Evolutionary conservation across 2,888 invertebrate genomes (phyloP).

Genomic region (Amblyjoppa proteus): DNA sequence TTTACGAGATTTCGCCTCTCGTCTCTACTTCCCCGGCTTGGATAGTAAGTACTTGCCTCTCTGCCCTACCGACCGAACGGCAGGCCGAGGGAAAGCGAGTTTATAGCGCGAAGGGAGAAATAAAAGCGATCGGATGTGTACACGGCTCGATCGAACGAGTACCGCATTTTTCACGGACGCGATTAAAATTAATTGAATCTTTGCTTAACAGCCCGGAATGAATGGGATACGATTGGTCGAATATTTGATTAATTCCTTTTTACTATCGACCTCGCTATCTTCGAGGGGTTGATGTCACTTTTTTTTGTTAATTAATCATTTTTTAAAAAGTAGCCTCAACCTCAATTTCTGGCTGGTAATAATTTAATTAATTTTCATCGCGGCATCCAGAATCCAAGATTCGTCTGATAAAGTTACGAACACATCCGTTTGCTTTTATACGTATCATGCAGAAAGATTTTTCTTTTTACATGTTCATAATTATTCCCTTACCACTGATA

Average conservation of each 20-base stretch:
- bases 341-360: background rate
- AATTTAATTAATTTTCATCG: background rate
- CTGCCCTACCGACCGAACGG: conserved; percentile 10
- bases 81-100: conserved; percentile 33
- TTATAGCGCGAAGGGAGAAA: conserved; percentile 43
- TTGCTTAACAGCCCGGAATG: conserved; percentile 13
- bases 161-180: conserved; percentile 4
- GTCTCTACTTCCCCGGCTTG: conserved; percentile 5
- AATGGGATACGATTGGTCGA: conserved; percentile 9
- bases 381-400: background rate
- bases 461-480: too few species aligned
- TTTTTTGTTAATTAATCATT: too few species aligned
- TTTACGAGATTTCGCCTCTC: conserved; percentile 50
- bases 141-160: conserved; percentile 13
- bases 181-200: conserved; percentile 38
- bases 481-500: too few species aligned
- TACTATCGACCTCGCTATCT: background rate
- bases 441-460: too few species aligned
- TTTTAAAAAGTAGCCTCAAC: too few species aligned
- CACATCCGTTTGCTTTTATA: too few species aligned
- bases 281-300: too few species aligned
- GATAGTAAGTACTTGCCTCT: conserved; percentile 32
- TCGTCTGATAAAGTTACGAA: too few species aligned
- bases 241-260: background rate
- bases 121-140: conserved; percentile 38